Evolutionary conservation across 2,797 vertebrate genomes (phyloP).

Genomic region (Glyptemys insculpta): DNA sequence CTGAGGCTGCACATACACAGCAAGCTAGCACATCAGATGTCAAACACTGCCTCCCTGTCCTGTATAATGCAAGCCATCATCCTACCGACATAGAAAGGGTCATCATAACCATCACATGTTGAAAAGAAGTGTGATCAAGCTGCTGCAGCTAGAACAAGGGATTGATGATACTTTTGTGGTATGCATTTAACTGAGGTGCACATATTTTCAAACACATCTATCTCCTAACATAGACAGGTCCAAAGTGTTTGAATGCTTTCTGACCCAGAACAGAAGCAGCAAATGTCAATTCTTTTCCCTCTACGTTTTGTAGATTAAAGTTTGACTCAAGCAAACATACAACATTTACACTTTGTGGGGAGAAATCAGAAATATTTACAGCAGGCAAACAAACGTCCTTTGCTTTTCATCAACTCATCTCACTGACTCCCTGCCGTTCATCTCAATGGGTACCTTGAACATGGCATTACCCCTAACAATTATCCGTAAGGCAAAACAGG

Average conservation of each 20-base stretch:
- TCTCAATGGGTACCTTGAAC: accelerated
- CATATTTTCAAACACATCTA: neutral
- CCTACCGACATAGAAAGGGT: neutral
- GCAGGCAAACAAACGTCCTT: neutral
- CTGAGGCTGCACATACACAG: accelerated
- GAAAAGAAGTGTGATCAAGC: accelerated
- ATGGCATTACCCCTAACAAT: neutral
- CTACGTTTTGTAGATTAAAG: neutral
- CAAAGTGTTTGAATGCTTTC: neutral
- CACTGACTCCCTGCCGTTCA: neutral
- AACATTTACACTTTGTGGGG: neutral
- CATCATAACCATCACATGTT: accelerated
- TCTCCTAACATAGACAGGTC: neutral
- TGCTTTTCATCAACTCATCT: neutral
- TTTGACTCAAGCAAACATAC: accelerated
- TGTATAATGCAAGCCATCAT: neutral
- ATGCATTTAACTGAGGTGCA: neutral
- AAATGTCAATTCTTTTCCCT: neutral
- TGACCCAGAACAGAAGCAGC: neutral
- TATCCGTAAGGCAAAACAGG: neutral
- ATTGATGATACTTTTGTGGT: neutral
- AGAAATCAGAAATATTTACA: accelerated
- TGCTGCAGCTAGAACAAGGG: neutral
- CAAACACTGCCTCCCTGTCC: neutral
- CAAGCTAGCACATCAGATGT: accelerated